Conservation (phyloP, 2,113 vertebrate species). For the Pelmatolapia mariae region DNA sequence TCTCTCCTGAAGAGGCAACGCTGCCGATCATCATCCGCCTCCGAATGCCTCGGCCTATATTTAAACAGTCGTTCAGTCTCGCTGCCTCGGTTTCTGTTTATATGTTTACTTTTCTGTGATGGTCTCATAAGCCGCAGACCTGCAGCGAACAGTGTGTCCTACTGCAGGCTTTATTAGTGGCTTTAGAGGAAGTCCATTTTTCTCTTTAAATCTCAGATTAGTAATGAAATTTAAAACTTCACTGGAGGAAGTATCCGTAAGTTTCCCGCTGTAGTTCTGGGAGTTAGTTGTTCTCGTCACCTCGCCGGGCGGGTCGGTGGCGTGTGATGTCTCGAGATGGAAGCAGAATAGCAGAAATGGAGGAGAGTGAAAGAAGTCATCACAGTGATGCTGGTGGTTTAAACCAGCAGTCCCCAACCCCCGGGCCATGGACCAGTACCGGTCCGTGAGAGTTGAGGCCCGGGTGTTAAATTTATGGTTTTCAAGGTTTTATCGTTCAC, state of each 20-base stretch:
- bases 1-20: neutral
- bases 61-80: neutral
- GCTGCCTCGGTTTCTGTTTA: neutral
- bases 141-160: neutral
- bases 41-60: neutral
- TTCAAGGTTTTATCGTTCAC: neutral
- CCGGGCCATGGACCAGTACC: neutral
- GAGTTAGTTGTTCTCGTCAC: neutral
- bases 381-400: neutral
- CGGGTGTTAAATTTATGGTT: neutral
- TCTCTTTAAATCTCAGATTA: neutral
- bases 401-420: neutral
- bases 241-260: neutral
- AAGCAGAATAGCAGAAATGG: neutral
- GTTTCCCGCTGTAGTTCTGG: neutral
- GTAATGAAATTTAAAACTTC: neutral
- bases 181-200: neutral
- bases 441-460: fast-evolving
- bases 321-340: neutral
- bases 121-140: neutral
- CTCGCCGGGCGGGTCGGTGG: neutral
- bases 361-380: neutral
- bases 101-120: neutral
- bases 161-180: fast-evolving
- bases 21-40: neutral